These are phyloP conservation scores for Zaprionus ornatus DNA, from an alignment of 1,140 invertebrate species.

Conservation along the genomic window DNA sequence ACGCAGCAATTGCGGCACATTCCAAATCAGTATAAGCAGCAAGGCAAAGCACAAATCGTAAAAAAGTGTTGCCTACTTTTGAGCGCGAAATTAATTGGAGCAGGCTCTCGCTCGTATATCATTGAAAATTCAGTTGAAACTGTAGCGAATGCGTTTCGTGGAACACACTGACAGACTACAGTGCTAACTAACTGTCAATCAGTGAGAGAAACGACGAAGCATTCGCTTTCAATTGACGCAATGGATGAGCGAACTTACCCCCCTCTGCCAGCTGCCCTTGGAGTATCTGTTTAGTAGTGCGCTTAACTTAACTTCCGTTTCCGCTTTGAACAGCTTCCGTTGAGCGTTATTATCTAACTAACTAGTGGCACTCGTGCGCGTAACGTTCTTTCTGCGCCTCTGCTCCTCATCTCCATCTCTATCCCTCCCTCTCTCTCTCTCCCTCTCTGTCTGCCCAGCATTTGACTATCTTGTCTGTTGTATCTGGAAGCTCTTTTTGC, in stretches of 20 bases:
- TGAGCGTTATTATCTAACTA: constrained; percentile 81
- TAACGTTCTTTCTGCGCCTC: constrained; percentile 70
- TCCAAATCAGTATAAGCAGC: not conserved
- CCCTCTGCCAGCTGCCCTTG: constrained; percentile 34
- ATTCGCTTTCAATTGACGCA: constrained; percentile 27
- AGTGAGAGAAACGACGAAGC: not conserved
- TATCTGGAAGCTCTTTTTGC: constrained; percentile 35
- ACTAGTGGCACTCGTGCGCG: constrained; percentile 80
- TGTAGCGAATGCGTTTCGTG: constrained; percentile 5
- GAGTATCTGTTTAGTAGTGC: constrained; percentile 80
- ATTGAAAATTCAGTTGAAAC: not conserved
- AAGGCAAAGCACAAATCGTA: not conserved
- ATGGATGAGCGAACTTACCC: not conserved
- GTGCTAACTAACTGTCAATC: constrained; percentile 29
- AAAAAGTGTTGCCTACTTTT: not conserved
- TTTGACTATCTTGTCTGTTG: constrained; percentile 16
- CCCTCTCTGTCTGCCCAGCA: not conserved
- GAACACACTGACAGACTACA: not conserved
- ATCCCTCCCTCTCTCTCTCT: not conserved
- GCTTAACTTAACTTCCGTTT: constrained; percentile 81
- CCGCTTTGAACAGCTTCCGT: constrained; percentile 77
- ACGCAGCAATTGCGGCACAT: not conserved
- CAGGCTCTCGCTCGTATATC: not conserved
- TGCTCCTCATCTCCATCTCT: not conserved
- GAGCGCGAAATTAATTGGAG: not conserved